Conservation (phyloP, 2,797 vertebrate species). For the Malurus leucopterus region DNA sequence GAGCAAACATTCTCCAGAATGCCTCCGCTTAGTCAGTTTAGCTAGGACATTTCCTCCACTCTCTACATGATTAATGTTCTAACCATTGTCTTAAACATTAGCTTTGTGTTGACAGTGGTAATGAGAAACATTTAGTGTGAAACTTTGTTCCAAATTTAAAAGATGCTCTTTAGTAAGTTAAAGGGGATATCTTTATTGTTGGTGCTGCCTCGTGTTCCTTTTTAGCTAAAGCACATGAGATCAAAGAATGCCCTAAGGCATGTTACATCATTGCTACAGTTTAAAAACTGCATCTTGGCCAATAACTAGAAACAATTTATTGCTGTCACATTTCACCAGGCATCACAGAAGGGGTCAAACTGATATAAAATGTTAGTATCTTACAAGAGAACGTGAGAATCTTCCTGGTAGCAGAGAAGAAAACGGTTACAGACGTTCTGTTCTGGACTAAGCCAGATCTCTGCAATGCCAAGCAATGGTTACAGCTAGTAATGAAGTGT, state of each 20-base stretch:
- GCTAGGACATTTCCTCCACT: slow-evolving; percentile 32
- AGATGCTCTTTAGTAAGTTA: not conserved
- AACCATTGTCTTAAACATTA: slow-evolving; percentile 33
- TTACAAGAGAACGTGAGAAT: not conserved
- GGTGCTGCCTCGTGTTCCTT: not conserved
- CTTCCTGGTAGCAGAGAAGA: not conserved
- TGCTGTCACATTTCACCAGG: not conserved
- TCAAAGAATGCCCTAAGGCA: not conserved
- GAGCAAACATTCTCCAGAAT: slow-evolving; percentile 53
- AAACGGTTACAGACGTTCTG: not conserved
- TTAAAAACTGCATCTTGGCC: not conserved
- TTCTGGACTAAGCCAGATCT: not conserved
- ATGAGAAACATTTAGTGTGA: slow-evolving; percentile 11
- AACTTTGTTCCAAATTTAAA: slow-evolving; percentile 4
- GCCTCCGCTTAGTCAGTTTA: slow-evolving; percentile 32
- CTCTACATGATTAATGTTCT: slow-evolving; percentile 36
- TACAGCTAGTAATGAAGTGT: not conserved
- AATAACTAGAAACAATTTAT: not conserved
- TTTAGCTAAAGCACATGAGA: not conserved
- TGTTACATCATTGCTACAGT: not conserved
- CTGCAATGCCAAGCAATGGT: not conserved
- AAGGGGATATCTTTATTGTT: not conserved
- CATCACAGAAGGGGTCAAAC: not conserved
- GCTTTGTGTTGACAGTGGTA: slow-evolving; percentile 1
- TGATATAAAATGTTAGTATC: not conserved